Evolutionary conservation across 2,888 invertebrate species (phyloP).

Genomic region (Plemyria rubiginata): DNA sequence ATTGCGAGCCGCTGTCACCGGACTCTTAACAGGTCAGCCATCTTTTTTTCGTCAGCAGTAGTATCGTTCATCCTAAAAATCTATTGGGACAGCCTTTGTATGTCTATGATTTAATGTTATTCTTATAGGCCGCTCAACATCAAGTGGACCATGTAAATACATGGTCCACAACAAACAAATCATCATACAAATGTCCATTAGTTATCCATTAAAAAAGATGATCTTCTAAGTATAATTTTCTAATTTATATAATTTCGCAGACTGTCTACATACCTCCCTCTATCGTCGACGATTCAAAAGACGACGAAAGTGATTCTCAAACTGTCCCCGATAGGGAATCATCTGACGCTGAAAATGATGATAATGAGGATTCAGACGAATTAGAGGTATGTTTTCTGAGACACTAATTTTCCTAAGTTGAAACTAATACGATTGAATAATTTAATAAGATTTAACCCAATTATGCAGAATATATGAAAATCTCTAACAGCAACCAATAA

Average conservation of each 20-base stretch:
- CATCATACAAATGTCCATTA: too few species aligned
- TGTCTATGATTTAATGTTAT: too few species aligned
- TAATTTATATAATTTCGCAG: slow-evolving; percentile 43
- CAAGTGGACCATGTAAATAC: too few species aligned
- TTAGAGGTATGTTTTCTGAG: slow-evolving; percentile 79
- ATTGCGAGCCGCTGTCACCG: too few species aligned
- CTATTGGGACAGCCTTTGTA: too few species aligned
- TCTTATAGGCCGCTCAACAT: too few species aligned
- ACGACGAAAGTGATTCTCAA: slow-evolving; percentile 60
- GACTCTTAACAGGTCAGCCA: too few species aligned
- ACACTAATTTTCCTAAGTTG: not conserved
- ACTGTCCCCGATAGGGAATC: slow-evolving; percentile 77
- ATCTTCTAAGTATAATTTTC: not conserved
- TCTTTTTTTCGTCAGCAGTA: too few species aligned
- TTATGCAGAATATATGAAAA: slow-evolving; percentile 2
- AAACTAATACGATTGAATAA: not conserved
- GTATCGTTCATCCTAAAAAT: too few species aligned
- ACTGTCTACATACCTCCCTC: slow-evolving; percentile 50
- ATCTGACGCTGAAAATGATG: slow-evolving; percentile 86
- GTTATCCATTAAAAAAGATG: too few species aligned
- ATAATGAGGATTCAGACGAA: slow-evolving; percentile 88
- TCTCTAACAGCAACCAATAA: slow-evolving; percentile 28
- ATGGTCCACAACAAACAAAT: too few species aligned
- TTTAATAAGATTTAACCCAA: not conserved
- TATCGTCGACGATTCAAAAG: slow-evolving; percentile 51